phyloP scores from a whole-genome alignment of 2,888 invertebrate species.

The Tetramorium bicarinatum region DNA sequence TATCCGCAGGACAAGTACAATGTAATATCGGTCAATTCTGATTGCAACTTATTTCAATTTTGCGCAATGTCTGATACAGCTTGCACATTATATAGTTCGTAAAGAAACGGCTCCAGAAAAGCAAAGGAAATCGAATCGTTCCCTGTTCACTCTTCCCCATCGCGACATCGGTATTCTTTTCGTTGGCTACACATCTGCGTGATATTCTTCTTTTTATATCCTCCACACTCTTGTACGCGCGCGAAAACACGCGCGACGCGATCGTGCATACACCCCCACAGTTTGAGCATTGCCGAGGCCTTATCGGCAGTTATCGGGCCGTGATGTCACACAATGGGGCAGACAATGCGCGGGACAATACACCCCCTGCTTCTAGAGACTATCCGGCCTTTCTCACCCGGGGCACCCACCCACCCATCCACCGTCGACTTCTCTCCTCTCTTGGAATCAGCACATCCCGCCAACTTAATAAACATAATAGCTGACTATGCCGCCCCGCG shows the following conservation, averaged over 20 bases:
- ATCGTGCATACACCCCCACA: conserved; percentile 65
- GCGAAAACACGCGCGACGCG: conserved; percentile 61
- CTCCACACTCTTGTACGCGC: conserved; percentile 49
- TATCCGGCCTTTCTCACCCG: conserved; percentile 68
- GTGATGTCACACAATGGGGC: conserved; percentile 86
- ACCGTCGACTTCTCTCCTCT: conserved; percentile 66
- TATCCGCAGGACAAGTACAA: neutral
- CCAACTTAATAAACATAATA: conserved; percentile 86
- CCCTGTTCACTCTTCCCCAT: neutral
- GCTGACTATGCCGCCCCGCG: conserved; percentile 83
- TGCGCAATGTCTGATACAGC: neutral
- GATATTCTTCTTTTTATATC: conserved; percentile 74
- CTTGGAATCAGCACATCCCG: conserved; percentile 70
- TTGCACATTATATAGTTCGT: conserved; percentile 5
- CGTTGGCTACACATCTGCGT: conserved; percentile 54
- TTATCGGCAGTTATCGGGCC: conserved; percentile 87
- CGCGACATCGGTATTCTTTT: conserved; percentile 44
- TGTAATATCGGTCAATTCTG: neutral
- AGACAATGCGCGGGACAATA: conserved; percentile 86
- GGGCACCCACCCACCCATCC: conserved; percentile 72
- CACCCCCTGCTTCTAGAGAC: conserved; percentile 81
- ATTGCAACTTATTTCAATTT: conserved; percentile 7
- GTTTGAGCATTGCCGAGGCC: conserved; percentile 82
- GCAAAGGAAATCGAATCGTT: conserved; percentile 23
- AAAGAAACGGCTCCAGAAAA: neutral